Evolutionary conservation across 2,888 invertebrate genomes (phyloP).

Genomic region (Megastigmus dorsalis): DNA sequence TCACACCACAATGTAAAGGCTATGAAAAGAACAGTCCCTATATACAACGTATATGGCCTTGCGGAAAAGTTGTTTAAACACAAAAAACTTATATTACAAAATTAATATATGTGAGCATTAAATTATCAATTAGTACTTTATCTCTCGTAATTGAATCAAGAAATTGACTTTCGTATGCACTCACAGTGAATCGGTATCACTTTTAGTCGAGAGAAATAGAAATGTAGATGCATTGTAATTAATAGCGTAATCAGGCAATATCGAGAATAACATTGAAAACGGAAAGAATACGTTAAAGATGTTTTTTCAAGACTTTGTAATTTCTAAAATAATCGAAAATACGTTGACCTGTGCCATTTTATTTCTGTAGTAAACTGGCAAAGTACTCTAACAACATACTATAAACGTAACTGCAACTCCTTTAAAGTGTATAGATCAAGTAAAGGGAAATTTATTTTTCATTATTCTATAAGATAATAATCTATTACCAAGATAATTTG

Average conservation of each 20-base stretch:
- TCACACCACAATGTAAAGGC: background rate
- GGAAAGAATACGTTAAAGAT: slow-evolving; percentile 6
- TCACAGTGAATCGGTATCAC: slow-evolving; percentile 15
- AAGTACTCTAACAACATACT: no score
- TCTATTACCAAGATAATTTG: no score
- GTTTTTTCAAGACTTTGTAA: no score
- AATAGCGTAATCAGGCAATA: background rate
- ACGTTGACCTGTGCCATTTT: no score
- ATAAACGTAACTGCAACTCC: no score
- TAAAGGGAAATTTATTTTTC: no score
- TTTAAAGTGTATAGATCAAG: no score
- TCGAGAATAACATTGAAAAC: background rate
- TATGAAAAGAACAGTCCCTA: background rate
- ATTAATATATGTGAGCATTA: background rate
- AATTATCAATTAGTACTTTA: slow-evolving; percentile 45
- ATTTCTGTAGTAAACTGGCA: no score
- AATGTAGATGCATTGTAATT: no score
- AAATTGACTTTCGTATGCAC: slow-evolving; percentile 37
- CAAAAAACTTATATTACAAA: slow-evolving; percentile 3
- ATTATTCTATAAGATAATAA: no score
- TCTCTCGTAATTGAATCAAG: slow-evolving; percentile 32
- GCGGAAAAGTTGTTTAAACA: slow-evolving; percentile 1
- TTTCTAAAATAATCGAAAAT: no score
- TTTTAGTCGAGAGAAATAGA: background rate
- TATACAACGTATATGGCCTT: background rate